phyloP scores from a whole-genome alignment of 2,888 invertebrate species.

The Eueremaeus valkanovi region DNA sequence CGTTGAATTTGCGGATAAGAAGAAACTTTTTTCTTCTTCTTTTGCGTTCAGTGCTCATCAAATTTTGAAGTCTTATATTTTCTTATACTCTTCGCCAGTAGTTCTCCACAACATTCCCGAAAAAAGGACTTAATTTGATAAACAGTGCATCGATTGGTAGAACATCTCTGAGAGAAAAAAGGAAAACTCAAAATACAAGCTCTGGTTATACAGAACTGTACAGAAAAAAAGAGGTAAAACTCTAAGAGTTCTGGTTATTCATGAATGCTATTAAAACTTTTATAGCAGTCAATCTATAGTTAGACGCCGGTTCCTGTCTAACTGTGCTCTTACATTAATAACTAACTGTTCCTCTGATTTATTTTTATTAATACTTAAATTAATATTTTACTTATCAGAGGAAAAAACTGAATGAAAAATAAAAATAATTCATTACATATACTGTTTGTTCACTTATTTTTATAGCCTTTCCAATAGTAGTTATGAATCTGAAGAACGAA shows the following conservation, averaged over 20 bases:
- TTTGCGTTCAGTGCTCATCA: neutral
- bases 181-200: too few relatives aligned
- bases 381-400: neutral
- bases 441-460: too few relatives aligned
- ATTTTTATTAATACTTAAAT: neutral
- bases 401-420: too few relatives aligned
- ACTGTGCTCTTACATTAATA: neutral
- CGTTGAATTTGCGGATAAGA: neutral
- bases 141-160: neutral
- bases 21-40: too few relatives aligned
- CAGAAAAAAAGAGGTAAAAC: neutral
- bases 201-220: neutral
- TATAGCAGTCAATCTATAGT: constrained; percentile 2
- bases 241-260: neutral
- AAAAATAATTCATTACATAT: too few relatives aligned
- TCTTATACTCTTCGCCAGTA: neutral
- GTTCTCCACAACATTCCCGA: neutral
- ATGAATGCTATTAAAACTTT: constrained; percentile 16
- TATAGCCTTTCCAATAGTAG: too few relatives aligned
- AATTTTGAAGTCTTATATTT: neutral
- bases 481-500: too few relatives aligned
- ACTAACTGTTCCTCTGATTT: too few relatives aligned
- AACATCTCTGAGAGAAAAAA: neutral
- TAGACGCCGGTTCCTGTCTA: neutral
- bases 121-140: constrained; percentile 17